Base-by-base conservation (phyloP, 2,888 invertebrate genomes). In the Meiosimyza platycephala region DNA sequence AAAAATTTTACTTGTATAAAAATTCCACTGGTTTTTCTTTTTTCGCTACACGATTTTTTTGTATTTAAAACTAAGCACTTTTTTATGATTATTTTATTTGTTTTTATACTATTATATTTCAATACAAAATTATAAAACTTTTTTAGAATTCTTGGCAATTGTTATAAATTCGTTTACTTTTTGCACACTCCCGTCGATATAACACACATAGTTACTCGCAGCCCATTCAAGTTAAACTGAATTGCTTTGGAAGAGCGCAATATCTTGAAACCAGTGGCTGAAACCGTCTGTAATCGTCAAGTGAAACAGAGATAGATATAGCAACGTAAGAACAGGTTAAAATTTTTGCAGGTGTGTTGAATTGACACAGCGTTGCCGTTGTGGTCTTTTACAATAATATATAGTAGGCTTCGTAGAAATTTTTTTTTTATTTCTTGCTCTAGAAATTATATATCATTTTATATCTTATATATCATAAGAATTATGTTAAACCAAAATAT, bases 201-300 rank as follows among this genome's bases (percentile, higher is more conserved):
- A 28, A 12, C 16, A 18, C 51, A 28, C 12, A 28, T 60, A 60
- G 28, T 52, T 15, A 52, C 59, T 33, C 59, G 4, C 11, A 28
- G 69, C 18, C 40, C 48, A 52, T 51, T 60, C 62, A 52, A 51
- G 18, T 70, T 52, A 18, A 70, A 70, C 69, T 70, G 13, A 52
- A 12, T 57, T 52, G 40, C 40, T 6, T 16, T 40, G 51, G 40
- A 59, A 59, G 47, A 59, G 9, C 59, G 7, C 54, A 9, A n/a
- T 11, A 50, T 15, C 47, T 50, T 33, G 48, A 57, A 22, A 50
- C 68, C 57, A 15, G 50, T n/a, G 15, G n/a, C 40, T 6, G 7
- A 13, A 13, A 13, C 9, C 11, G 28, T 47, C 9, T 2, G 9
- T 13, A 57, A 28, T 16, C 57, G 2, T 13, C 57, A 28, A 12